A percentile compares a stretch with the other conserved stretches of the same genome.
These are phyloP conservation scores for Ormyrus pomaceus DNA, from an alignment of 2,888 invertebrate genomes.

Conservation along the genomic window DNA sequence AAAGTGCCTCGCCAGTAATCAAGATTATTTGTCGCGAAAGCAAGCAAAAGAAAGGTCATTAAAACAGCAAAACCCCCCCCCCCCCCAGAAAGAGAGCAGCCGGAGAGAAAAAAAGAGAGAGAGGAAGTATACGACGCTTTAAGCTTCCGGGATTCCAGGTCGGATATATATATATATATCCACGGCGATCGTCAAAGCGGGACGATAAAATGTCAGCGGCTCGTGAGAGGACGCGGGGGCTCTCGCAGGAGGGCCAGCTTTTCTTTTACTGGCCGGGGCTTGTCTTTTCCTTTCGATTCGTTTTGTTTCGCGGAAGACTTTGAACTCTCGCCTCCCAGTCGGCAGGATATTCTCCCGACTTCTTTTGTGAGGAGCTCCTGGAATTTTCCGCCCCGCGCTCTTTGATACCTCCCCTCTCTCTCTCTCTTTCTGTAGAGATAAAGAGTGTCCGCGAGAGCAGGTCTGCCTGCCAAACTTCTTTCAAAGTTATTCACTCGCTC, in stretches of 20 bases:
- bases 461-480: slow-evolving; percentile 27
- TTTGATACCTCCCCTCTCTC: neutral
- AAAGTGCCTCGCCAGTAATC: too few relatives aligned
- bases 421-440: neutral
- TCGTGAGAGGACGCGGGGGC: neutral
- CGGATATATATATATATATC: neutral
- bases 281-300: slow-evolving; percentile 11
- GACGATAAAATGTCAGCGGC: slow-evolving; percentile 21
- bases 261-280: neutral
- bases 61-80: too few relatives aligned
- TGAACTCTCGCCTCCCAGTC: slow-evolving; percentile 1
- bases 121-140: slow-evolving; percentile 27
- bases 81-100: too few relatives aligned
- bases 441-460: neutral
- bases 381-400: slow-evolving; percentile 19
- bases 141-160: slow-evolving; percentile 10
- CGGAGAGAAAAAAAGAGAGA: neutral
- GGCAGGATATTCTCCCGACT: slow-evolving; percentile 1
- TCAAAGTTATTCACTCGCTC: slow-evolving; percentile 28
- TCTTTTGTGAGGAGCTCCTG: slow-evolving; percentile 8
- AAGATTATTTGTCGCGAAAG: too few relatives aligned
- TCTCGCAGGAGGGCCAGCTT: neutral
- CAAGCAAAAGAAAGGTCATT: too few relatives aligned
- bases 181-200: slow-evolving; percentile 25
- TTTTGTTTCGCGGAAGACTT: neutral